These are phyloP conservation scores for Phalacrocorax pelagicus DNA, from an alignment of 2,113 vertebrate genomes.

Conservation along the genomic window DNA sequence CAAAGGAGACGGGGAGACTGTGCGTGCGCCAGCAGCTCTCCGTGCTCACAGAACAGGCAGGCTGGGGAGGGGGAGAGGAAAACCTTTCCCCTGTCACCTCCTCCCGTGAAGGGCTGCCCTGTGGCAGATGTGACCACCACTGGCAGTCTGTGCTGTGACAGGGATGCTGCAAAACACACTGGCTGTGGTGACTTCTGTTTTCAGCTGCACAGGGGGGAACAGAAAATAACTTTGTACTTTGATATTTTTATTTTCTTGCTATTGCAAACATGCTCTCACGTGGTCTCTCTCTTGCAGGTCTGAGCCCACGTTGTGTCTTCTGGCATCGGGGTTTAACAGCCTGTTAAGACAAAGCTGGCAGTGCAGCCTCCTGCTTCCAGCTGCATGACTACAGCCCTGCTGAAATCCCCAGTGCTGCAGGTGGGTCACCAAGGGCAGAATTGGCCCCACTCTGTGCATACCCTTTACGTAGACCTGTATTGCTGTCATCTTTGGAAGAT, in stretches of 20 bases:
- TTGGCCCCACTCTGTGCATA: neutral
- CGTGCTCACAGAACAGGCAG: neutral
- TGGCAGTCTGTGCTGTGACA: neutral
- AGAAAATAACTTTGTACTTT: neutral
- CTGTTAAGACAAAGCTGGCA: neutral
- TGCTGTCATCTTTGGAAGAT: neutral
- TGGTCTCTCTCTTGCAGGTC: neutral
- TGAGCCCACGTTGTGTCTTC: neutral
- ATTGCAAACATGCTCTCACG: neutral
- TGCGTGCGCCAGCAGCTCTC: neutral
- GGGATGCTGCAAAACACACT: neutral
- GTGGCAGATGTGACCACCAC: neutral
- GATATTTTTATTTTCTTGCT: neutral
- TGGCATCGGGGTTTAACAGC: accelerated
- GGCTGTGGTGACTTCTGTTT: neutral
- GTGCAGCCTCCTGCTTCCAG: neutral
- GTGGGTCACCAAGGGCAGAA: neutral
- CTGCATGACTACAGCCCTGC: neutral
- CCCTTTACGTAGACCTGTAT: neutral
- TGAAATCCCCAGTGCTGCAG: accelerated
- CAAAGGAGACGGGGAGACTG: neutral
- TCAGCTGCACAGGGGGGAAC: neutral
- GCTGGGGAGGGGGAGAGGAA: neutral
- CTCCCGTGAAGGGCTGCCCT: accelerated
- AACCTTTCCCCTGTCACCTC: neutral